A percentile compares a stretch with the other conserved stretches of the same genome.
These are phyloP conservation scores for Venturia canescens DNA, from an alignment of 1,140 invertebrate genomes.

Conservation along the genomic window DNA sequence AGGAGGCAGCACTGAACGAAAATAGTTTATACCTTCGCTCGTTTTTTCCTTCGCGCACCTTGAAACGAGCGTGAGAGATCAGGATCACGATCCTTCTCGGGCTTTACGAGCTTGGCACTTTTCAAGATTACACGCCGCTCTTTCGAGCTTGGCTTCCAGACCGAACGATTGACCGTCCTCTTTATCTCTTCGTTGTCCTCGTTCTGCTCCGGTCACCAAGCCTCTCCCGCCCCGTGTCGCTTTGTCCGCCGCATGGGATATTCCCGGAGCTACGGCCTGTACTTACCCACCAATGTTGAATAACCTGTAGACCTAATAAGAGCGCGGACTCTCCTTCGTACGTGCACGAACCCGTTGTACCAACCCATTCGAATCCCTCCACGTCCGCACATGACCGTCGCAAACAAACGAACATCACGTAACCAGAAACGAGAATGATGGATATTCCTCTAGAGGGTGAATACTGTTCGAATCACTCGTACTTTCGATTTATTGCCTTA, in stretches of 20 bases:
- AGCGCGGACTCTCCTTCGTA: not conserved
- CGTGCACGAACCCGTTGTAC: no score
- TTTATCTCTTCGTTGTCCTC: slow-evolving; percentile 19
- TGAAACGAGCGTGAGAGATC: slow-evolving; percentile 45
- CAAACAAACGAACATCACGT: slow-evolving; percentile 68
- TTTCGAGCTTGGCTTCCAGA: not conserved
- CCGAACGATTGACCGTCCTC: not conserved
- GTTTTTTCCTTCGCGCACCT: not conserved
- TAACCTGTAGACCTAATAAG: not conserved
- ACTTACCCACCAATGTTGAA: not conserved
- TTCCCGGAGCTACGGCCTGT: no score
- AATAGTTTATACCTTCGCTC: slow-evolving; percentile 14
- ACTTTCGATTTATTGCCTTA: slow-evolving; percentile 63
- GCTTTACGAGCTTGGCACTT: slow-evolving; percentile 25
- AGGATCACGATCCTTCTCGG: slow-evolving; percentile 50
- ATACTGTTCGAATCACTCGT: slow-evolving; percentile 55
- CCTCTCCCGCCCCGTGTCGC: no score
- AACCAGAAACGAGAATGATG: slow-evolving; percentile 53
- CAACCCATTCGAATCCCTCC: not conserved
- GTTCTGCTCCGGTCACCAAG: slow-evolving; percentile 1
- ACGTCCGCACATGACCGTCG: slow-evolving; percentile 37
- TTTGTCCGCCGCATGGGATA: no score
- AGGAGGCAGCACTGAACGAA: slow-evolving; percentile 40
- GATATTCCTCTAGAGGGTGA: not conserved
- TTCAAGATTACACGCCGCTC: slow-evolving; percentile 4